Evolutionary conservation across 2,888 invertebrate genomes (phyloP).

Genomic region (Ecliptopera silaceata): DNA sequence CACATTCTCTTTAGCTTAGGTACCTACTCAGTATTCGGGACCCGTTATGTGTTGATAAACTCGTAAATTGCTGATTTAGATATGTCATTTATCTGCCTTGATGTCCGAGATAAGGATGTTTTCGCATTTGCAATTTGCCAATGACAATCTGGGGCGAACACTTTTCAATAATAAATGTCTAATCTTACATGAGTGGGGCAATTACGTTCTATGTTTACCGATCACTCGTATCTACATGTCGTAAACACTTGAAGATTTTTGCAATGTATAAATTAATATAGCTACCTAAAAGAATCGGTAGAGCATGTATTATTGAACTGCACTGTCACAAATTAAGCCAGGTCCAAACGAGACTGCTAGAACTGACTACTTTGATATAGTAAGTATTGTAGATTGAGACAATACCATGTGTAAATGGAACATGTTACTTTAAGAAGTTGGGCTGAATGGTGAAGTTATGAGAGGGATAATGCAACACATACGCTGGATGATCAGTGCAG

Average conservation of each 20-base stretch:
- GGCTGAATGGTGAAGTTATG: too few relatives aligned
- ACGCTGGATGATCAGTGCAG: too few relatives aligned
- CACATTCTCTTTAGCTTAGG: constrained; percentile 23
- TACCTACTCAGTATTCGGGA: constrained; percentile 26
- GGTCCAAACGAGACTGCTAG: too few relatives aligned
- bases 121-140: constrained; percentile 35
- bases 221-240: constrained; percentile 24
- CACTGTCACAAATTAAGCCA: too few relatives aligned
- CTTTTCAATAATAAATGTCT: constrained; percentile 21
- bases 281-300: background rate
- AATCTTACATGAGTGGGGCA: constrained; percentile 17
- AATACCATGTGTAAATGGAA: too few relatives aligned
- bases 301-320: too few relatives aligned
- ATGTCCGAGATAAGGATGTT: constrained; percentile 31
- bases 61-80: constrained; percentile 27
- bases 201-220: constrained; percentile 25
- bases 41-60: constrained; percentile 16
- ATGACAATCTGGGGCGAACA: constrained; percentile 29
- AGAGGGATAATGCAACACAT: too few relatives aligned
- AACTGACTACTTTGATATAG: too few relatives aligned
- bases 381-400: too few relatives aligned
- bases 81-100: constrained; percentile 25
- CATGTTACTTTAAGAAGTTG: too few relatives aligned
- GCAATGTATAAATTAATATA: constrained; percentile 15
- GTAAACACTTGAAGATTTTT: constrained; percentile 24